phyloP scores from a whole-genome alignment of 2,113 vertebrate genomes.

The Peromyscus californicus region DNA sequence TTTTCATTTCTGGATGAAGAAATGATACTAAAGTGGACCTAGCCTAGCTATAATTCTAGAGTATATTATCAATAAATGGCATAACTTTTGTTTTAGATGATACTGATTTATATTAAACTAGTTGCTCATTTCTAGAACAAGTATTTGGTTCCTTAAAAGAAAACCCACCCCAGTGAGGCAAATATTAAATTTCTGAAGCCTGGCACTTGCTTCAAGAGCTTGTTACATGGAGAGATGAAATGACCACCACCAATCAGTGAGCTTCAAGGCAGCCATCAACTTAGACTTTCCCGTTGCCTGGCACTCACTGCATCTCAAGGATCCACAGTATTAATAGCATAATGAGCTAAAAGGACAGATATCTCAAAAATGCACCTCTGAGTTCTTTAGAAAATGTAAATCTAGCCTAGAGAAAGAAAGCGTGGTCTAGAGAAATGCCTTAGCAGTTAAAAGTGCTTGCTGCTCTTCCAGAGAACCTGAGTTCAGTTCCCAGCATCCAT shows the following conservation, averaged over 20 bases:
- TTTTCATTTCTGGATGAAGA: background rate
- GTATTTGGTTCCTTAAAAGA: background rate
- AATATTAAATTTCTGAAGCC: background rate
- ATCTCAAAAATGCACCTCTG: background rate
- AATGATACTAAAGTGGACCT: background rate
- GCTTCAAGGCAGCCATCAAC: background rate
- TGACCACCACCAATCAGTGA: background rate
- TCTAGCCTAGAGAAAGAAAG: background rate
- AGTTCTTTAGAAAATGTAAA: constrained; percentile 18
- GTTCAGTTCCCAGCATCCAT: background rate
- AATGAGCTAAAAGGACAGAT: background rate
- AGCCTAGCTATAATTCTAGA: background rate
- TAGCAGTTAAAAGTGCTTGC: background rate
- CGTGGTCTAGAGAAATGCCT: background rate
- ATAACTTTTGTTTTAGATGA: background rate
- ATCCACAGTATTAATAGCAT: background rate
- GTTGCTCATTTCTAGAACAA: background rate
- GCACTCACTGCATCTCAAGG: background rate
- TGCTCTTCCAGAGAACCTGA: no score
- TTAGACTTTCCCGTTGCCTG: background rate
- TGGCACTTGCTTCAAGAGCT: background rate
- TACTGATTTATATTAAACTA: background rate
- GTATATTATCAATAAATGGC: background rate
- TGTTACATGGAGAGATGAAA: background rate
- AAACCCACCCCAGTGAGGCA: background rate